Evolutionary conservation across 2,888 invertebrate genomes (phyloP).

Genomic region (Alsophila aescularia): DNA sequence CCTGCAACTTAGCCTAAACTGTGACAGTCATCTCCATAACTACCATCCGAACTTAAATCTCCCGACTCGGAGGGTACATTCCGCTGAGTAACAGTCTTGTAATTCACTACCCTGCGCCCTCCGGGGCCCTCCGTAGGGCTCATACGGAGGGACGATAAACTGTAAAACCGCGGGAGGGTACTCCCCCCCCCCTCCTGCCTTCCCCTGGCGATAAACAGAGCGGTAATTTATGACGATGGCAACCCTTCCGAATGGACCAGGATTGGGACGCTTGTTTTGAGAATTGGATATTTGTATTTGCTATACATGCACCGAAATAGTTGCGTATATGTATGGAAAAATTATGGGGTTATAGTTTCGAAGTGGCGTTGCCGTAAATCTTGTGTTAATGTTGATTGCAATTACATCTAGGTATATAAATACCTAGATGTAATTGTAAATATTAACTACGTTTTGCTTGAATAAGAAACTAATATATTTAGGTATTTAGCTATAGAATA

Average conservation of each 20-base stretch:
- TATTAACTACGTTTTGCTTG: too few relatives aligned
- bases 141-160: slow-evolving; percentile 78
- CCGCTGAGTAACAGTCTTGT: slow-evolving; percentile 72
- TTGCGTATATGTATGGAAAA: neutral
- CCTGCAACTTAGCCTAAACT: slow-evolving; percentile 4
- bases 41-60: slow-evolving; percentile 26
- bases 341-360: too few relatives aligned
- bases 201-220: slow-evolving; percentile 77
- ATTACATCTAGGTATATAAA: too few relatives aligned
- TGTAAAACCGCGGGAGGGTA: slow-evolving; percentile 80
- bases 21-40: slow-evolving; percentile 17
- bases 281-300: slow-evolving; percentile 28
- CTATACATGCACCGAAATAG: neutral
- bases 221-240: slow-evolving; percentile 79
- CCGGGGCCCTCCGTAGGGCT: slow-evolving; percentile 54
- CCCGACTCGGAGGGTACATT: slow-evolving; percentile 55
- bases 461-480: too few relatives aligned
- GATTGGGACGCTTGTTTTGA: slow-evolving; percentile 32
- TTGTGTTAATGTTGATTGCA: too few relatives aligned
- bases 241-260: slow-evolving; percentile 64
- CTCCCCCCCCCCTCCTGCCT: slow-evolving; percentile 52
- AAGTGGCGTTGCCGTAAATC: too few relatives aligned
- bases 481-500: too few relatives aligned
- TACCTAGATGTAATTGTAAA: too few relatives aligned
- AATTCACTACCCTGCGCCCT: slow-evolving; percentile 60